Evolutionary conservation across 2,888 invertebrate genomes (phyloP), one percentile per base, ranked within the genome.

Genomic region (Ypsolopha sequella): DNA sequence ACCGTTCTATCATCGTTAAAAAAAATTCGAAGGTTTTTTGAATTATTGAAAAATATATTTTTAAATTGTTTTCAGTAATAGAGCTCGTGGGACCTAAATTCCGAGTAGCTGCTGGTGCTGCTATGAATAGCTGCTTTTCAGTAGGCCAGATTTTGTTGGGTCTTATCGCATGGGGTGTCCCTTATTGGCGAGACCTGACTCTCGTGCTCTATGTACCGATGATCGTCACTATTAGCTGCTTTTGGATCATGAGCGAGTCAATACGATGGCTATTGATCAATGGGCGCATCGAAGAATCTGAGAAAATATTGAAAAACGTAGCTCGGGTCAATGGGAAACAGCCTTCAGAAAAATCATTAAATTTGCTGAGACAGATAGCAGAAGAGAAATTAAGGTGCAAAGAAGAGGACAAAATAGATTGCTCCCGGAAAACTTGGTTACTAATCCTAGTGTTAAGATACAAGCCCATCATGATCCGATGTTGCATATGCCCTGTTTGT

Each of bases 191-290:
- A 60, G 66, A 76, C 38, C 74, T 92, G 2, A 88, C 93, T 6
- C 81, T 91, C 14, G 80, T 90, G 2, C 76, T 92, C 8, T 94
- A 94, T 64, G 70, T 88, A 0, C 94, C 94, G 0, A 89, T 91
- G 10, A 68, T 93, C 9, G 62, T 93, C 0, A 88, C 91, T 38
- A 65, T 94, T 36, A 66, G 85, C 6, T 91, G 91, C 62, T 89
- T 90, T 56, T 92, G 92, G 90, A 61, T 91, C 7, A 75, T 92
- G 52, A 89, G 91, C 0, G 93, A 93, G 71, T 92, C 92, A 3
- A 85, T 92, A 0, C 87, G 94, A 51, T 95, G 95, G 95, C 87
- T 93, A 49, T 75, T 94, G 58, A 90, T 91, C 52, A 91, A 92
- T 63, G 90, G 90, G 1, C 13, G 39, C 39, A 38, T 1, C 53